These are phyloP conservation scores for Nasonia longicornis DNA, from an alignment of 1,140 invertebrate species.

Conservation along the genomic window DNA sequence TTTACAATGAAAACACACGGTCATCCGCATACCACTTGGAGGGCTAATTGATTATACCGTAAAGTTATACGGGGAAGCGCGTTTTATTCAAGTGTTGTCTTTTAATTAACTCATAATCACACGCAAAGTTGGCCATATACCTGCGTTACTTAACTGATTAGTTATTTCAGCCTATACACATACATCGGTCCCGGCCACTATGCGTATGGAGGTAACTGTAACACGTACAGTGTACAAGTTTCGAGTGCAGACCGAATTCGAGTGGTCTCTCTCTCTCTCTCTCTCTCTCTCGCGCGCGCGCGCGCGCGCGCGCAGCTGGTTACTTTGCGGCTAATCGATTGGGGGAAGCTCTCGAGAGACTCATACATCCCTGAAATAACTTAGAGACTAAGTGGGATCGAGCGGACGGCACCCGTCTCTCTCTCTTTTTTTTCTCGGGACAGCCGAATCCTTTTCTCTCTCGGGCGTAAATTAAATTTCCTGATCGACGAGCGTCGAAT, in stretches of 20 bases:
- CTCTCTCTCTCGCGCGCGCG: too few relatives aligned
- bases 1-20: not conserved
- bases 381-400: slow-evolving; percentile 22
- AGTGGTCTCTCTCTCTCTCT: not conserved
- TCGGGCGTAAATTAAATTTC: slow-evolving; percentile 27
- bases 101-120: slow-evolving; percentile 1
- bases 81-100: not conserved
- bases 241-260: slow-evolving; percentile 11
- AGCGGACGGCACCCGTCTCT: not conserved
- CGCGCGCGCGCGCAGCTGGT: slow-evolving; percentile 1
- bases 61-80: not conserved
- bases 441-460: slow-evolving; percentile 11
- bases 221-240: not conserved
- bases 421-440: not conserved
- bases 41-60: not conserved
- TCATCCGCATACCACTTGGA: not conserved
- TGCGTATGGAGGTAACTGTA: not conserved
- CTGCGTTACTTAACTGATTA: not conserved
- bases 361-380: slow-evolving; percentile 32
- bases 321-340: slow-evolving; percentile 38
- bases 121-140: not conserved
- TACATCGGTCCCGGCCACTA: too few relatives aligned
- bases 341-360: slow-evolving; percentile 18
- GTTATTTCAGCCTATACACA: not conserved
- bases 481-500: not conserved